phyloP scores from a whole-genome alignment of 1,140 invertebrate genomes.

The Apis florea region DNA sequence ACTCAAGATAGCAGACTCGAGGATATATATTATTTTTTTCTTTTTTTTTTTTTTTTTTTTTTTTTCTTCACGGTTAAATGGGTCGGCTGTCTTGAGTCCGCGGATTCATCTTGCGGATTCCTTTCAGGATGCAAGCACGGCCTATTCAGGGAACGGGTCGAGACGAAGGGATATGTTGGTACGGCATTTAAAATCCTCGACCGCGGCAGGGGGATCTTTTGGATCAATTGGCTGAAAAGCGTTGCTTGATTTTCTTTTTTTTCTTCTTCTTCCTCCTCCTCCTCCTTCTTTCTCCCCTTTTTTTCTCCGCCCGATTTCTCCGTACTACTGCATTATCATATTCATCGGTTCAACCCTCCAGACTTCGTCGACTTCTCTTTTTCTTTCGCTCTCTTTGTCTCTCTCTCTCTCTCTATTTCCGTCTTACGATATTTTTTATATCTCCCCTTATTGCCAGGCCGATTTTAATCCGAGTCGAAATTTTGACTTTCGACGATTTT shows the following conservation, averaged over 20 bases:
- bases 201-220: conserved; percentile 15
- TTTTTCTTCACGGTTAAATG: conserved; percentile 48
- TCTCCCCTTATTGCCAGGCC: neutral
- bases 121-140: conserved; percentile 39
- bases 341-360: conserved; percentile 13
- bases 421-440: too few relatives aligned
- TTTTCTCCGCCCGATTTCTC: neutral
- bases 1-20: conserved; percentile 51
- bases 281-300: neutral
- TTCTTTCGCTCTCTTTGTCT: too few relatives aligned
- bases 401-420: neutral
- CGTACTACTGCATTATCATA: conserved; percentile 30
- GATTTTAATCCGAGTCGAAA: conserved; percentile 10
- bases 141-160: conserved; percentile 31
- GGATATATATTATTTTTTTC: too few relatives aligned
- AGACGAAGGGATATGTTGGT: conserved; percentile 43
- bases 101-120: conserved; percentile 52
- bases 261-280: too few relatives aligned
- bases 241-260: conserved; percentile 35
- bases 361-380: neutral
- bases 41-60: conserved; percentile 11
- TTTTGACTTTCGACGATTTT: conserved; percentile 10
- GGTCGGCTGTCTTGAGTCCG: conserved; percentile 52
- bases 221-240: conserved; percentile 52
- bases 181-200: conserved; percentile 37